Conservation (phyloP, 2,113 vertebrate genomes). For the Phrynosoma platyrhinos region DNA sequence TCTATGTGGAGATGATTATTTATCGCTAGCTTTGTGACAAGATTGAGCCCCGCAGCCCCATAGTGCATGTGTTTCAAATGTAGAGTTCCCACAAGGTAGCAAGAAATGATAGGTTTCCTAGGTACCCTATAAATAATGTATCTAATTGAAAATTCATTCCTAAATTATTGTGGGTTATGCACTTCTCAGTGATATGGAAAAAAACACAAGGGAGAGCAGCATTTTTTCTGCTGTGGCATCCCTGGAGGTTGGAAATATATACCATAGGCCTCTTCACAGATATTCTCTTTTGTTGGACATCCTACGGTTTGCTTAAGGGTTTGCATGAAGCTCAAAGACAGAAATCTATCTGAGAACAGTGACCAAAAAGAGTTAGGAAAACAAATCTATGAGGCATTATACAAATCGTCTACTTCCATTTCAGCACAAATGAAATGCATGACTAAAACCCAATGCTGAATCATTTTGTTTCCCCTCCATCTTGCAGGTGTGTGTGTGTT, state of each 20-base stretch:
- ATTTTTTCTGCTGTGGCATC: constrained; percentile 5
- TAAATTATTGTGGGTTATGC: constrained; percentile 62
- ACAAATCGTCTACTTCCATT: not conserved
- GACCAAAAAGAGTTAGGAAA: constrained; percentile 3
- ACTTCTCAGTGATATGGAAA: constrained; percentile 3
- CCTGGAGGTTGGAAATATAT: not conserved
- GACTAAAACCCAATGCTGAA: not conserved
- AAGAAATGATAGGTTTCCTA: constrained; percentile 48
- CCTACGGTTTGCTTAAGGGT: not conserved
- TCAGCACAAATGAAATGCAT: not conserved
- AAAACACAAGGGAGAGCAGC: not conserved
- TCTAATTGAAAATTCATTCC: constrained; percentile 57
- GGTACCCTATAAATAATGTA: constrained; percentile 66
- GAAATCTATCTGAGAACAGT: not conserved
- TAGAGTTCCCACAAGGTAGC: constrained; percentile 48
- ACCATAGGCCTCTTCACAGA: not conserved
- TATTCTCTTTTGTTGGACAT: fast-evolving
- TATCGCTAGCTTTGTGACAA: constrained; percentile 53
- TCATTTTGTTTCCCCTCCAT: not conserved
- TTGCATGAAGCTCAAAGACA: not conserved
- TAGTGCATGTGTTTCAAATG: constrained; percentile 44
- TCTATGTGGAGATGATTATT: constrained; percentile 57
- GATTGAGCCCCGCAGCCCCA: constrained; percentile 55
- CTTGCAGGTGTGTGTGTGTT: not conserved
- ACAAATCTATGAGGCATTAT: not conserved